A percentile compares a stretch with the other conserved stretches of the same genome.
Evolutionary conservation across 2,797 vertebrate genomes (phyloP).

Genomic region (Petrocephalus sullivani): DNA sequence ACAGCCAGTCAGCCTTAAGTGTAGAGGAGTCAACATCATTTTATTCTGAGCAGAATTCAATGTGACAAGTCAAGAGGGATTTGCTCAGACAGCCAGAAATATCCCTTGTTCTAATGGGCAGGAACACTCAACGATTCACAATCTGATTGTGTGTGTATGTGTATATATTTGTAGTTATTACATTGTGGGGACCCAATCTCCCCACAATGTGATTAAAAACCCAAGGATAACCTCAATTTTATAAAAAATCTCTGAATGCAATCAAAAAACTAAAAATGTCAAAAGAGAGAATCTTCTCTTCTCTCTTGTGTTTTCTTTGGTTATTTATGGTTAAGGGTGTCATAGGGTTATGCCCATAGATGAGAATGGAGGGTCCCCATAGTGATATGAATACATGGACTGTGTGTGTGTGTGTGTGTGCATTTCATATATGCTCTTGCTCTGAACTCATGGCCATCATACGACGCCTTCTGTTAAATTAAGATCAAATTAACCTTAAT

Average conservation of each 20-base stretch:
- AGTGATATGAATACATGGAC: background rate
- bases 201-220: too few relatives aligned
- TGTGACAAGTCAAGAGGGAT: conserved; percentile 98
- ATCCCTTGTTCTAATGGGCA: conserved; percentile 98
- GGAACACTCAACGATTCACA: conserved; percentile 70
- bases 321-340: too few relatives aligned
- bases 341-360: too few relatives aligned
- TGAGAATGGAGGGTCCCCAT: too few relatives aligned
- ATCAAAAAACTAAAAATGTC: too few relatives aligned
- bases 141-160: conserved; percentile 24
- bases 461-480: background rate
- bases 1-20: conserved; percentile 72
- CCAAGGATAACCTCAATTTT: too few relatives aligned
- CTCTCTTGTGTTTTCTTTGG: too few relatives aligned
- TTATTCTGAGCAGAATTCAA: conserved; percentile 95
- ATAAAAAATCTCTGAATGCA: too few relatives aligned
- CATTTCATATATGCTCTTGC: background rate
- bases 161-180: background rate
- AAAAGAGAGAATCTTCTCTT: too few relatives aligned
- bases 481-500: conserved; percentile 25
- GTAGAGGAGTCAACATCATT: conserved; percentile 67
- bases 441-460: background rate
- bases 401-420: background rate
- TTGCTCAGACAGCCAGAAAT: conserved; percentile 99
- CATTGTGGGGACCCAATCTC: too few relatives aligned